A percentile compares a stretch with the other conserved stretches of the same genome.
Conservation (phyloP, 30 jellyfish, hydroid and myxozoan genomes). For the Cassiopea andromeda region DNA sequence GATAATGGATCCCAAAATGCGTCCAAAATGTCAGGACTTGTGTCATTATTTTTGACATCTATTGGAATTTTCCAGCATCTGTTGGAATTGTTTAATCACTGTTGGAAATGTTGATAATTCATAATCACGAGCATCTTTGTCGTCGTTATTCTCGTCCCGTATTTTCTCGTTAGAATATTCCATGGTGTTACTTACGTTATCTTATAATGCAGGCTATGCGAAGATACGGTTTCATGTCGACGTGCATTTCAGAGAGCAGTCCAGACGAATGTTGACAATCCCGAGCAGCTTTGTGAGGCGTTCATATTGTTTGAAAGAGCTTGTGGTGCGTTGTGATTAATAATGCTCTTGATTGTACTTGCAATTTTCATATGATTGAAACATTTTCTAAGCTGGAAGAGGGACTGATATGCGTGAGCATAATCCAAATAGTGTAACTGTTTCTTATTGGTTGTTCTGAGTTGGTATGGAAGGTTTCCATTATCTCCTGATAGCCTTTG, state of each 20-base stretch:
- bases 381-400: no score
- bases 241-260: slow-evolving; percentile 90
- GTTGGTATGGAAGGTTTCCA: not conserved
- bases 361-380: not conserved
- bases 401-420: no score
- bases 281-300: slow-evolving; percentile 77
- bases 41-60: not conserved
- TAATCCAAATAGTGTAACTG: no score
- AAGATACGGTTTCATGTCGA: slow-evolving; percentile 73
- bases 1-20: no score
- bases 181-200: not conserved
- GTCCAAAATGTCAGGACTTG: not conserved
- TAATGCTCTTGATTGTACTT: not conserved
- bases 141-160: no score
- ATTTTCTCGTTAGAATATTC: no score
- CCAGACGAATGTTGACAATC: slow-evolving; percentile 80
- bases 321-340: slow-evolving; percentile 55
- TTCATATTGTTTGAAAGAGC: slow-evolving; percentile 76
- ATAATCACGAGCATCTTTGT: no score
- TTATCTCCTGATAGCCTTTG: not conserved
- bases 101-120: no score
- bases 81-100: not conserved
- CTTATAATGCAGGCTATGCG: slow-evolving; percentile 55
- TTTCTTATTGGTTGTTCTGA: no score
- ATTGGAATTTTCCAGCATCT: not conserved